Evolutionary conservation across 1,140 invertebrate genomes (phyloP).

Genomic region (Acyrthosiphon pisum): DNA sequence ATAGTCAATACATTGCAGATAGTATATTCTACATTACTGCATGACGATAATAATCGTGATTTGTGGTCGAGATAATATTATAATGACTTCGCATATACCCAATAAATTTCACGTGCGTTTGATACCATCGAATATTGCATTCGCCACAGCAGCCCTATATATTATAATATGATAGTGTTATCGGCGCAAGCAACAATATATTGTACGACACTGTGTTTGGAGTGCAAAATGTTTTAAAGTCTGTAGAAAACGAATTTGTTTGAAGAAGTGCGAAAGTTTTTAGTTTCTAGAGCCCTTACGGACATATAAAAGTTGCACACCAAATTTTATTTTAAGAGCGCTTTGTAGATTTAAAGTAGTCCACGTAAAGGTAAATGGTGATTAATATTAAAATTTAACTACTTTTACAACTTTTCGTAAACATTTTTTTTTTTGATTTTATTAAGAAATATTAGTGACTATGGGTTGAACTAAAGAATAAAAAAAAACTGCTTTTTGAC

Average conservation of each 20-base stretch:
- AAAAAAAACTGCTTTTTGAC: neutral
- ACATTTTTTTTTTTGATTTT: neutral
- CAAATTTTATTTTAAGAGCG: neutral
- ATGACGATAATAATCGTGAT: neutral
- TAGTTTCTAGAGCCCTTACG: neutral
- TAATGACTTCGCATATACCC: neutral
- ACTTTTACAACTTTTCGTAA: neutral
- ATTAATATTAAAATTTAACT: neutral
- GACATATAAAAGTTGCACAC: neutral
- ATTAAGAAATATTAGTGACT: too few relatives aligned
- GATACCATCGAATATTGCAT: neutral
- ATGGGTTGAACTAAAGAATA: too few relatives aligned
- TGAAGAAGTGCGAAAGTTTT: neutral
- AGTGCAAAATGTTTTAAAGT: too few relatives aligned
- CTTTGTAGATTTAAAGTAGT: neutral
- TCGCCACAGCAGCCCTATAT: neutral
- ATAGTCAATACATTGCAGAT: too few relatives aligned
- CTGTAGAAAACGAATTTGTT: too few relatives aligned
- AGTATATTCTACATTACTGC: neutral
- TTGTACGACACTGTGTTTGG: too few relatives aligned
- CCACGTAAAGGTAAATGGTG: neutral
- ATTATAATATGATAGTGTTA: neutral
- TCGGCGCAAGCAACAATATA: neutral
- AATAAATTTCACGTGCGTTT: neutral
- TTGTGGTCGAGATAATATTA: neutral